Base-by-base conservation (phyloP, 2,888 invertebrate genomes). In the Sericinus montela region DNA sequence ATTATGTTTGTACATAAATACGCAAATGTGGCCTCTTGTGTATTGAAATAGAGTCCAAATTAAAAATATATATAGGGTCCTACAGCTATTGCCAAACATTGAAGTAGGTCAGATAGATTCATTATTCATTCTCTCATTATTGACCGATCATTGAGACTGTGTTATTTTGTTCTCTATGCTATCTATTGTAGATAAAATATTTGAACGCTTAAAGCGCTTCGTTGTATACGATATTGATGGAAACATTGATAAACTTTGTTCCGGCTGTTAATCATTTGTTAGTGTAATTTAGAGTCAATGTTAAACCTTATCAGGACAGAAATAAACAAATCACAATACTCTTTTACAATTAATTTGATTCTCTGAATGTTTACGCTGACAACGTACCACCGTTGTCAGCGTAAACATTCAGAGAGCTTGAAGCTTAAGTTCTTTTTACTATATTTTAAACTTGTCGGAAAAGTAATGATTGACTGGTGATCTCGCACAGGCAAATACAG, bases 101-200 rank as follows among this genome's bases (percentile, higher is more conserved):
- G 52, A 56, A 51, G 43, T 60, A 42, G 60, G 60, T 58, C 60
- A 55, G 37, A 14, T 51, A 49, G 51, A 54, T 49, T 48, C 58
- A 60, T 56, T 57, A 57, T 56, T 56, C 60, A 58, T 51, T 46
- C 48, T 44, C 42, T 42, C 45, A 56, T 48, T 57, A 54, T 55
- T 58, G 59, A 59, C 55, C 53, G 58, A 55, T 52, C 48, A 49
- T 45, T 41, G 36, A 35, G 44, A 41, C 30, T 29, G 19, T 10
- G 35, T 34, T 49, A 35, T 41, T 50, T 50, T 50, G 45, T 45
- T 41, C 36, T 45, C 16, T 36, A 19, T 14, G 45, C 16, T 23
- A 15, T 40, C 9, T 29, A 29, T 19, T 14, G 19, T 19, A 36
- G 37, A 42, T 32, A 23, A 36, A n/a, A 23, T 15, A 19, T 29